A percentile compares a stretch with the other conserved stretches of the same genome.
phyloP scores from a whole-genome alignment of 2,888 invertebrate genomes.

The Adineta ricciae region DNA sequence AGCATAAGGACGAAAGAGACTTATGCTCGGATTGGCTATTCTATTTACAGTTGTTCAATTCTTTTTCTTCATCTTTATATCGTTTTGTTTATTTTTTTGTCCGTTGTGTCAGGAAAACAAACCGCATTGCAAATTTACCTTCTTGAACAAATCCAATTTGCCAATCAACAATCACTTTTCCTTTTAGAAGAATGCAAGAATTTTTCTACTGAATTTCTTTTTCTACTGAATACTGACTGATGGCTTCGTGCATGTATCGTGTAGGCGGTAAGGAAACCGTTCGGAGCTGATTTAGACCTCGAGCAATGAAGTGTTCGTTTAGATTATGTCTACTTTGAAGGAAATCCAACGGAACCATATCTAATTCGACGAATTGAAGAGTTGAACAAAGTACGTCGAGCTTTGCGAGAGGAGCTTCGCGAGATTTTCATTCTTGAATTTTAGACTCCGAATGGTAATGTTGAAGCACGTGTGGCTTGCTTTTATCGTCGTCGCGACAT shows the following conservation, averaged over 20 bases:
- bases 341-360: slow-evolving; percentile 88
- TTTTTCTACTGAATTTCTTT: background rate
- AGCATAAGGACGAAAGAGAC: too few relatives aligned
- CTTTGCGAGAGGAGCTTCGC: too few relatives aligned
- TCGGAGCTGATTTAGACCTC: too few relatives aligned
- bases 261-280: slow-evolving; percentile 26
- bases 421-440: too few relatives aligned
- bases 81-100: too few relatives aligned
- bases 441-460: slow-evolving; percentile 30
- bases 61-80: too few relatives aligned
- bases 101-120: too few relatives aligned
- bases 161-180: too few relatives aligned
- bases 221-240: background rate
- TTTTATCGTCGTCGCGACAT: slow-evolving; percentile 30
- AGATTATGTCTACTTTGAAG: slow-evolving; percentile 99
- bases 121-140: too few relatives aligned
- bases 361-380: slow-evolving; percentile 98
- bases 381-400: slow-evolving; percentile 75
- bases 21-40: too few relatives aligned
- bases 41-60: too few relatives aligned
- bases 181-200: background rate
- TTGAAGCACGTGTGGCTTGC: slow-evolving; percentile 29
- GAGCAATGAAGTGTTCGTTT: background rate
- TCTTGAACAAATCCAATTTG: too few relatives aligned
- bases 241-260: slow-evolving; percentile 27